Base-by-base conservation (phyloP, 1,140 invertebrate genomes). In the Dreissena rostriformis region DNA sequence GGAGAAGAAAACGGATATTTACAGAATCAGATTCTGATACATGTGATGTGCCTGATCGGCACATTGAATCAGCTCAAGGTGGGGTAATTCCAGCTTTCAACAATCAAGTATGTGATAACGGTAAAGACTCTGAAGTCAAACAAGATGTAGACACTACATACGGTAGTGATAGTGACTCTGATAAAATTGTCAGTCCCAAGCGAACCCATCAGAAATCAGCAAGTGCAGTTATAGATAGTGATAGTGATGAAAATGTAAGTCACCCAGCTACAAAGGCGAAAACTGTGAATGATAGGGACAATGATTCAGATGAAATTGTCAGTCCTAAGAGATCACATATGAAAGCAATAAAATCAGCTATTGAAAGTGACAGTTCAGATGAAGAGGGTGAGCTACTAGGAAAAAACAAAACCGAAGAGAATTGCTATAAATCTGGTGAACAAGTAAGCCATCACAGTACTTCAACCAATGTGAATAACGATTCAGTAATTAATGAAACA, bases 311-410 rank as follows among this genome's bases (percentile, higher is more conserved):
- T 29, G 51, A 53, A 24, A n/a, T 17, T n/a, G 19, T 29, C n/a
- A n/a, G 22, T 24, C 51, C 24, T 7, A 55, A 28, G 28, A 70
- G n/a, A 10, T 55, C 22, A 49, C 66, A 61, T 39, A 70, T 53
- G 15, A 79, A 22, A 79, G 55, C 22, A 61, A 61, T n/a, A n/a
- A 24, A n/a, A 61, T 24, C 53, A 68, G 26, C 39, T 19, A 79
- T 68, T 70, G 67, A 79, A 70, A 78, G 76, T 78, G 76, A 78
- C 11, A 52, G n/a, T 19, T 24, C 15, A n/a, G 22, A 68, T n/a
- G 66, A 53, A 14, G 24, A 7, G 14, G 68, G 53, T 68, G 71
- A 61, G 17, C 12, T 61, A 61, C 22, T 4, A 24, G 17, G 22
- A 61, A 12, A n/a, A 61, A 61, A 19, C 11, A 61, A 61, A 61